A percentile compares a stretch with the other conserved stretches of the same genome.
phyloP scores from a whole-genome alignment of 2,113 vertebrate species.

The Struthio camelus region DNA sequence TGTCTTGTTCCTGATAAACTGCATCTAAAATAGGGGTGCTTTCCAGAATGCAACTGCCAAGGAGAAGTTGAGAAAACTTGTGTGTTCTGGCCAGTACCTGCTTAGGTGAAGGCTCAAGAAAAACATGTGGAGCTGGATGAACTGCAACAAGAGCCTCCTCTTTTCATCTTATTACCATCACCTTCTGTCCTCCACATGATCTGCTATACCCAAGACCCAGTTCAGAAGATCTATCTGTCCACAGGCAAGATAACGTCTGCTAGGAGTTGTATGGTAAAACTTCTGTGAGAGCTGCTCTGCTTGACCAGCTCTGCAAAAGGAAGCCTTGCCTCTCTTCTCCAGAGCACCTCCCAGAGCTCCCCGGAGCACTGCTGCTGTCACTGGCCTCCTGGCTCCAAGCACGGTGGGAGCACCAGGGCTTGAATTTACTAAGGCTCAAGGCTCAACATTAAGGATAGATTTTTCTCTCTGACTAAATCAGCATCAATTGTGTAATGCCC shows the following conservation, averaged over 20 bases:
- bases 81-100: background rate
- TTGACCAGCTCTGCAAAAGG: background rate
- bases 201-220: background rate
- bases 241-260: background rate
- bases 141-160: background rate
- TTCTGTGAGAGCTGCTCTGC: background rate
- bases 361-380: background rate
- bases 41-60: background rate
- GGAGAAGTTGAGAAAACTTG: background rate
- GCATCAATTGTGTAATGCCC: background rate
- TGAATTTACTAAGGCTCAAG: background rate
- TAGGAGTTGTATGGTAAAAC: background rate
- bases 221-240: background rate
- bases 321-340: background rate
- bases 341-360: rapidly evolving
- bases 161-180: background rate
- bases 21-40: background rate
- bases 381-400: background rate
- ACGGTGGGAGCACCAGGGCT: background rate
- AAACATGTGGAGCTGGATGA: background rate
- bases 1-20: background rate
- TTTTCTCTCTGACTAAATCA: background rate
- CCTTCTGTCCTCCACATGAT: background rate
- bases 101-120: background rate
- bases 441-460: background rate